Base-by-base conservation (phyloP, 2,113 vertebrate genomes). In the Rhipidura dahli region DNA sequence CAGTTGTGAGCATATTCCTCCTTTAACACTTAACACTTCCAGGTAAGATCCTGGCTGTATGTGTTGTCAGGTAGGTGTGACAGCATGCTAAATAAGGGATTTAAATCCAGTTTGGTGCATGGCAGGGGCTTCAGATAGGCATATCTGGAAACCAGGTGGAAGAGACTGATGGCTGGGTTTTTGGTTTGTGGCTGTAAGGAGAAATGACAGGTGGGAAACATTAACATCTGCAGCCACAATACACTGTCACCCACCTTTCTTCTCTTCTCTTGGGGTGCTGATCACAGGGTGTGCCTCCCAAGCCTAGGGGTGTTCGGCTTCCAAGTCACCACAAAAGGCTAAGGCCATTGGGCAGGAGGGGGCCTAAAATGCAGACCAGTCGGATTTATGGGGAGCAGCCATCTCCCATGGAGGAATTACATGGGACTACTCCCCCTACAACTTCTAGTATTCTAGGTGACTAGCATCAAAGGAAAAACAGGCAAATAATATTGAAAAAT, bases 271-370 rank as follows among this genome's bases (percentile, higher is more conserved):
- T n/a, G 8, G 14, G 4, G 4, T 49, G n/a, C 11, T 60, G 40
- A 49, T 26, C 22, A 20, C 11, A 26, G 8, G 11, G 15, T 3
- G 1, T 28, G 39, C 6, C 7, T 47, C 45, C 49, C 2, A 2
- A 28, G 4, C 15, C 21, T 65, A 4, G 23, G 8, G 7, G 12
- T 49, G 5, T 15, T 26, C 45, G 35, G 8, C 6, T 14, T 72
- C 20, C 50, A 59, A 28, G 8, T 35, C 33, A 45, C 14, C 28
- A 23, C 18, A 49, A 63, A 61, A 59, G 7, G 40, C 6, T 47
- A 59, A 26, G 13, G 40, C 0, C 12, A 14, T n/a, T 11, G 13
- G 0, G 0, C 6, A 71, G 30, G 10, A 78, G 27, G 28, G 3
- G 35, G 8, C 1, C 35, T 60, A 21, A 89, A 60, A 5, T 33